Conservation (phyloP, 1,140 invertebrate species). For the Pachyrhynchus sulphureomaculatus region DNA sequence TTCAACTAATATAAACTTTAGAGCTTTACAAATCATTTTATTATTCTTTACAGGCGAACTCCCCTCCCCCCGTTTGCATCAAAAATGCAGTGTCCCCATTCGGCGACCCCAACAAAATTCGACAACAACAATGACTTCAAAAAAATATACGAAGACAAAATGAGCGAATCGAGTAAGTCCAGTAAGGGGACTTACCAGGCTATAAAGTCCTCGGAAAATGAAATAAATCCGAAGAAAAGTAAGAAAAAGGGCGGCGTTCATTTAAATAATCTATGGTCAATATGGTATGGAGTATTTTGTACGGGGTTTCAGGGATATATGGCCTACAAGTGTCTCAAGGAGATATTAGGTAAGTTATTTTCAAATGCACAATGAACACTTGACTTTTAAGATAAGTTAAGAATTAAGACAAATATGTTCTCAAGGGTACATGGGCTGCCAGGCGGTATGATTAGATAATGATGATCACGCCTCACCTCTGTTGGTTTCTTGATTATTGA, state of each 20-base stretch:
- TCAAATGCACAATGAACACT: neutral
- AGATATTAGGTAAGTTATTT: conserved; percentile 64
- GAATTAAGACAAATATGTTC: neutral
- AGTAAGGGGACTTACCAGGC: conserved; percentile 41
- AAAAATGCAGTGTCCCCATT: neutral
- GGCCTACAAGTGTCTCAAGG: conserved; percentile 64
- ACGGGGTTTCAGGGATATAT: conserved; percentile 68
- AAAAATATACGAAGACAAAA: conserved; percentile 20
- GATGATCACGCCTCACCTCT: no score
- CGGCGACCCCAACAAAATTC: neutral
- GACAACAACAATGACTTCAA: conserved; percentile 4
- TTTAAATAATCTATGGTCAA: conserved; percentile 80
- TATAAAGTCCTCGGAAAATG: conserved; percentile 36
- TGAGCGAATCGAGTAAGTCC: conserved; percentile 29
- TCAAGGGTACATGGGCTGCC: neutral
- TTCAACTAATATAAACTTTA: no score
- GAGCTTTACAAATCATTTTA: no score
- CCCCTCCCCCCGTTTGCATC: no score
- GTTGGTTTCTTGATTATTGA: no score
- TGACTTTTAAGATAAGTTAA: neutral
- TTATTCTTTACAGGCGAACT: no score
- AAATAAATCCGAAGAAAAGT: conserved; percentile 17
- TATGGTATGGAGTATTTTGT: conserved; percentile 79
- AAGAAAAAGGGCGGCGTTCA: conserved; percentile 56
- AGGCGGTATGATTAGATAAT: no score